Evolutionary conservation across 2,888 invertebrate species (phyloP), one percentile per base, ranked within the genome.

Genomic region (Coleophora flavipennella): DNA sequence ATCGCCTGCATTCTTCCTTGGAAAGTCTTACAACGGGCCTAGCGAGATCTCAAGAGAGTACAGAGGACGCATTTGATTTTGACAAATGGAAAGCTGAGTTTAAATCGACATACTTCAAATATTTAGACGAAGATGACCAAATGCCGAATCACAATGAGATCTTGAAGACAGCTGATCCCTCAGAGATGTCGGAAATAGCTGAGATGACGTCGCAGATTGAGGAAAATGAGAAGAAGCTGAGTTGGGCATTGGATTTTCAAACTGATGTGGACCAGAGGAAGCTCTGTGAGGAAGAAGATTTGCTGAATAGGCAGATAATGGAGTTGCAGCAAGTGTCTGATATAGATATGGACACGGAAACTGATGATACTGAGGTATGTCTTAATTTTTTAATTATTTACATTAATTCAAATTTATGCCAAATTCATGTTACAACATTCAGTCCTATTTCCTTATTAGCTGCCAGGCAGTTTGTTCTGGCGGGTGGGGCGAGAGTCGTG

Each of bases 261-360:
- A 86, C 88, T 0, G 93, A 93, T 48, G 92, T 91, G 28, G 92
- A 93, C 62, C 89, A 91, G 44, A 87, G 90, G 46, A 90, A 92
- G 56, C 61, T 93, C 14, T 89, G 91, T 2, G 92, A 92, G 48
- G 93, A 93, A 53, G 93, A 93, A 55, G 93, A 92, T 46, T 81
- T 89, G 2, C 58, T 93, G 35, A 91, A 92, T 49, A 86, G 92
- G 33, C 92, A 93, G 68, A 93, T 93, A 39, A 86, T 90, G 52
- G 91, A 93, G 63, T 65, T 93, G 48, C 91, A 90, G 50, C 87
- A 88, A 52, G 89, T 90, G 35, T 89, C 90, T 0, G 92, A 90
- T 55, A 89, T 92, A 36, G 92, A 92, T 56, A 83, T 93, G 33
- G 93, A 93, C 49, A 93, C 92, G 0, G 93, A 93, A 69, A 93